Evolutionary conservation across 2,797 vertebrate genomes (phyloP), one percentile per base, ranked within the genome.

Genomic region (Hafferia zeledoni): DNA sequence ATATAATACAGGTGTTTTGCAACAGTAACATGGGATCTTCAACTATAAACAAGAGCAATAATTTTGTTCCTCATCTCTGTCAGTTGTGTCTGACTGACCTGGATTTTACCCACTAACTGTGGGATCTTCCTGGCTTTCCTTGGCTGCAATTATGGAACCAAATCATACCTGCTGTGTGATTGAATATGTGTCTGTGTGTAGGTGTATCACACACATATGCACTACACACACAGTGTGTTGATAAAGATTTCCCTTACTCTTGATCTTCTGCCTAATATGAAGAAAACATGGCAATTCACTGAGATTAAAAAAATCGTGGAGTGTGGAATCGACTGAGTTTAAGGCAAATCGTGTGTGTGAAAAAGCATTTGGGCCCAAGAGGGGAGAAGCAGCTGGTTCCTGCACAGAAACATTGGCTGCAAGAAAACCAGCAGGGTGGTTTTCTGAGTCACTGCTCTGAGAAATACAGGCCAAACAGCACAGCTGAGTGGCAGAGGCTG

Each of bases 1-100:
- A 5, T 87, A 89, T 31, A 77, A 13, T 80, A 59, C 85, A 90
- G 85, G 31, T 55, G 77, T 70, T 80, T 92, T 94, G 44, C 76
- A 89, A 69, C 74, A 84, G 84, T 83, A 89, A 81, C 81, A 5
- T 69, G 59, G 89, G 88, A 76, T 96, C 87, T 95, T 56, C 39
- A 11, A 41, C 84, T 95, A 55, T 52, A 80, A 96, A 95, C 95
- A 95, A 93, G 95, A 98, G 98, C 98, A 98, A 98, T 98, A 98
- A 98, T 83, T 94, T 81, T 92, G 60, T 94, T 95, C 89, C 67
- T 95, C 35, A 22, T 89, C 83, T 95, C 60, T 93, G 55, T 93
- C 94, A 84, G 85, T 80, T 95, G 80, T 92, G 50, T 91, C 82
- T 41, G 56, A 74, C 96, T 95, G 92, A 89, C 63, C 92, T 68